A percentile compares a stretch with the other conserved stretches of the same genome.
Evolutionary conservation across 2,797 vertebrate species (phyloP).

Genomic region (Delichon dasypus): DNA sequence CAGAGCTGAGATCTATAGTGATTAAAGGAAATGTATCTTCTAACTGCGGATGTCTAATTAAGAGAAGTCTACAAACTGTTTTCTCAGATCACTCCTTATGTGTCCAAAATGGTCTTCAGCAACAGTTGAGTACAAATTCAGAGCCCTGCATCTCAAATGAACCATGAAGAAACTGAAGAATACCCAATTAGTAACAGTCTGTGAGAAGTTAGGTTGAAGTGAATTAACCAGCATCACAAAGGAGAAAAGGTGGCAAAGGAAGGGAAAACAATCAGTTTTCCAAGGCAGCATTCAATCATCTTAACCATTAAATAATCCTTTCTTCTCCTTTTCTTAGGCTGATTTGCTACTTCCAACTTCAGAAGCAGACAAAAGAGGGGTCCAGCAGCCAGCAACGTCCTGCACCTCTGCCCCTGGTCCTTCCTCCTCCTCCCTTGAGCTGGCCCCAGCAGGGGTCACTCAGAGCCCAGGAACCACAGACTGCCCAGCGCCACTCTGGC

Average conservation of each 20-base stretch:
- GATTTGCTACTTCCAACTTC: slow-evolving; percentile 27
- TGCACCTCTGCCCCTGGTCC: neutral
- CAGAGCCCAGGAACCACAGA: slow-evolving; percentile 48
- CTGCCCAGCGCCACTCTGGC: neutral
- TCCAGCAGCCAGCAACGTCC: neutral
- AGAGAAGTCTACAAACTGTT: slow-evolving; percentile 41
- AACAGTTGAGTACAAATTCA: slow-evolving; percentile 58
- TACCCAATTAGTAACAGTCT: slow-evolving; percentile 69
- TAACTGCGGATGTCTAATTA: slow-evolving; percentile 48
- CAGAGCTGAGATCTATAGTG: neutral
- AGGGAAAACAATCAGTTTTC: slow-evolving; percentile 50
- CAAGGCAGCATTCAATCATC: slow-evolving; percentile 51
- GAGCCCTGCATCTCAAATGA: slow-evolving; percentile 57
- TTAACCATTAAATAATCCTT: slow-evolving; percentile 50
- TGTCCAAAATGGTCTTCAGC: slow-evolving; percentile 54
- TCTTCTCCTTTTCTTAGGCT: slow-evolving; percentile 41
- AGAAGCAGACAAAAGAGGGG: slow-evolving; percentile 12
- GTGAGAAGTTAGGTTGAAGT: slow-evolving; percentile 66
- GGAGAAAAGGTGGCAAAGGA: slow-evolving; percentile 60
- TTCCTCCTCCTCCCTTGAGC: slow-evolving; percentile 30
- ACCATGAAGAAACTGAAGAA: slow-evolving; percentile 67
- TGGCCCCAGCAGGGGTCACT: slow-evolving; percentile 69
- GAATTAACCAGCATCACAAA: slow-evolving; percentile 62
- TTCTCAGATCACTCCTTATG: slow-evolving; percentile 43
- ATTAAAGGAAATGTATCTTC: slow-evolving; percentile 56